A percentile compares a stretch with the other conserved stretches of the same genome.
Conservation (phyloP, 2,113 vertebrate species). For the Xyliphius kryptos region DNA sequence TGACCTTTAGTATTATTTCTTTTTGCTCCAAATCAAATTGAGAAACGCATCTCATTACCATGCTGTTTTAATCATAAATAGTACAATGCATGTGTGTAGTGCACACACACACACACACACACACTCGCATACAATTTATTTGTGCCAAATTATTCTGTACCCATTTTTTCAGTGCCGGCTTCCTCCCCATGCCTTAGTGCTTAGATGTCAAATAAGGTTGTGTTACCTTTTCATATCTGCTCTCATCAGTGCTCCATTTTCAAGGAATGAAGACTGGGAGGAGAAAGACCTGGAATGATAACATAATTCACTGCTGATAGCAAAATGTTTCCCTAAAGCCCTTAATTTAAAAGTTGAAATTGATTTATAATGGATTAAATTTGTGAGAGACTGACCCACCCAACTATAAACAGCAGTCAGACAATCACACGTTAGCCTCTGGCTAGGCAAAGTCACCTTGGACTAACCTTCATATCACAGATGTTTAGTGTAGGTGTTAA, state of each 20-base stretch:
- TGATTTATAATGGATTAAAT: too few relatives aligned
- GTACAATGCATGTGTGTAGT: background rate
- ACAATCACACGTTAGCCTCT: too few relatives aligned
- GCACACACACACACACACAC: background rate
- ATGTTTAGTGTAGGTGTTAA: too few relatives aligned
- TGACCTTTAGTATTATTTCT: too few relatives aligned
- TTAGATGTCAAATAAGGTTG: slow-evolving; percentile 37
- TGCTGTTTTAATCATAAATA: background rate
- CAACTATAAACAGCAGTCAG: too few relatives aligned
- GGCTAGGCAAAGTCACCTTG: too few relatives aligned
- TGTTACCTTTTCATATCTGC: slow-evolving; percentile 27
- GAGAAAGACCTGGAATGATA: slow-evolving; percentile 18
- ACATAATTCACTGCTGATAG: slow-evolving; percentile 5
- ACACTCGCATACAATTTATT: background rate
- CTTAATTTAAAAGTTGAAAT: too few relatives aligned
- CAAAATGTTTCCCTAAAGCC: too few relatives aligned
- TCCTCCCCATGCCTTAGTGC: slow-evolving; percentile 4
- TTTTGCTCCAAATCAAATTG: too few relatives aligned
- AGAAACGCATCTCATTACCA: background rate
- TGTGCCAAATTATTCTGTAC: slow-evolving; percentile 10
- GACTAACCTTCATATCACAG: too few relatives aligned
- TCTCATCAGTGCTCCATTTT: slow-evolving; percentile 30
- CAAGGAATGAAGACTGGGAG: slow-evolving; percentile 22
- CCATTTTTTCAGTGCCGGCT: background rate
- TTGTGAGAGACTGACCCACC: too few relatives aligned